Conservation (phyloP, 2,113 vertebrate genomes). For the Fukomys damarensis region DNA sequence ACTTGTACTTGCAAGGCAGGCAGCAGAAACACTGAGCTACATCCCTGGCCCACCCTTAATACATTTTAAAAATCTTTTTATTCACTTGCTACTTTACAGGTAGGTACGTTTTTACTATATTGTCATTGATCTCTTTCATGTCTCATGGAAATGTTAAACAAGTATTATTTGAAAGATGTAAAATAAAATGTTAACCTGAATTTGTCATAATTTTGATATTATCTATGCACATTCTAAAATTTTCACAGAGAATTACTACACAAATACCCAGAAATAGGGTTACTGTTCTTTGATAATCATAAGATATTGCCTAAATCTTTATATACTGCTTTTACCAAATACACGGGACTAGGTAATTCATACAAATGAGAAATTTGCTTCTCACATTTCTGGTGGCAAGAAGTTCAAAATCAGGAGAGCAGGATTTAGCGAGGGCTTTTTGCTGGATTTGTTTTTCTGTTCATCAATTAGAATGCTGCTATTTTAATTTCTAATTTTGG, state of each 20-base stretch:
- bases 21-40: too few relatives aligned
- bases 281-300: background rate
- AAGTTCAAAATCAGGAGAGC: background rate
- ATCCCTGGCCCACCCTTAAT: too few relatives aligned
- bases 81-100: background rate
- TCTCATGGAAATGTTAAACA: background rate
- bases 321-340: background rate
- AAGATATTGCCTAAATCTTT: background rate
- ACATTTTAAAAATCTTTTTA: background rate
- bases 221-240: background rate
- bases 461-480: background rate
- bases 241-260: background rate
- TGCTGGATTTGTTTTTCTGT: background rate
- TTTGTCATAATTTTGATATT: background rate
- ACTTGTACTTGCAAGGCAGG: too few relatives aligned
- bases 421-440: rapidly evolving
- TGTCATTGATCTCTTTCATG: background rate
- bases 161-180: background rate
- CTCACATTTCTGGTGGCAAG: background rate
- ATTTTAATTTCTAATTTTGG: background rate
- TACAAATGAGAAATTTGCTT: background rate
- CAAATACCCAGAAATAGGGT: background rate
- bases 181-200: background rate
- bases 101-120: background rate
- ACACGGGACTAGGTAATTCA: background rate